Percentiles rank a stretch among this genome's conserved stretches.
These are phyloP conservation scores for Cisticola juncidis DNA, from an alignment of 2,113 vertebrate species.

Conservation along the genomic window DNA sequence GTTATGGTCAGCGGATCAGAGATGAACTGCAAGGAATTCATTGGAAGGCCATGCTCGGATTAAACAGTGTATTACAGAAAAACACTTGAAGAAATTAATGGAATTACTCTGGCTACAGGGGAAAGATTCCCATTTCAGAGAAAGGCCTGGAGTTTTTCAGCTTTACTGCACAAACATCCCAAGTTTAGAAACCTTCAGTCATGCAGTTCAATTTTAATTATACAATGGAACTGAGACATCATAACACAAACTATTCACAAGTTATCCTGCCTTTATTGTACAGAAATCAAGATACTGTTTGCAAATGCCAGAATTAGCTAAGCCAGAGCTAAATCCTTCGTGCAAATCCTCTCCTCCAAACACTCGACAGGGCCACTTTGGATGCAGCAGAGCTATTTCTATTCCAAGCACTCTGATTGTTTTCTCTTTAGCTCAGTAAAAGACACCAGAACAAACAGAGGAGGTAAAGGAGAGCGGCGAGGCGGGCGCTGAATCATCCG, in stretches of 20 bases:
- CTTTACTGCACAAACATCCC: not conserved
- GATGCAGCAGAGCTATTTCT: not conserved
- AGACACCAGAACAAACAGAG: not conserved
- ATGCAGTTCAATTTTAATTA: not conserved
- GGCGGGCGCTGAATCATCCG: not conserved
- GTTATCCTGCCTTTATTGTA: not conserved
- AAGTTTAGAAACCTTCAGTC: not conserved
- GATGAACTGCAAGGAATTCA: not conserved
- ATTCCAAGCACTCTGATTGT: not conserved
- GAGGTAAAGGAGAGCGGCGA: not conserved
- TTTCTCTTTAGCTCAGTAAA: slow-evolving; percentile 17
- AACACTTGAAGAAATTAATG: not conserved
- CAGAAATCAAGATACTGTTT: not conserved
- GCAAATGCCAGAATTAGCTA: not conserved
- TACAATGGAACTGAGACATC: not conserved
- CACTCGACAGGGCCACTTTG: not conserved
- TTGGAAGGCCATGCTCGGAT: not conserved
- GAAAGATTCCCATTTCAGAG: not conserved
- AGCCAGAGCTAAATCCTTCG: slow-evolving; percentile 8
- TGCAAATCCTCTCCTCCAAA: slow-evolving; percentile 12
- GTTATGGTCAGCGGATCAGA: not conserved
- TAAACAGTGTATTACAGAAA: not conserved
- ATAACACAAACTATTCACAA: not conserved
- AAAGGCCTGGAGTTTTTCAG: not conserved
- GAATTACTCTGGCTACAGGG: not conserved